Percentiles rank a stretch among this genome's conserved stretches.
Evolutionary conservation across 2,113 vertebrate genomes (phyloP).

Genomic region (Megaceryle maxima): DNA sequence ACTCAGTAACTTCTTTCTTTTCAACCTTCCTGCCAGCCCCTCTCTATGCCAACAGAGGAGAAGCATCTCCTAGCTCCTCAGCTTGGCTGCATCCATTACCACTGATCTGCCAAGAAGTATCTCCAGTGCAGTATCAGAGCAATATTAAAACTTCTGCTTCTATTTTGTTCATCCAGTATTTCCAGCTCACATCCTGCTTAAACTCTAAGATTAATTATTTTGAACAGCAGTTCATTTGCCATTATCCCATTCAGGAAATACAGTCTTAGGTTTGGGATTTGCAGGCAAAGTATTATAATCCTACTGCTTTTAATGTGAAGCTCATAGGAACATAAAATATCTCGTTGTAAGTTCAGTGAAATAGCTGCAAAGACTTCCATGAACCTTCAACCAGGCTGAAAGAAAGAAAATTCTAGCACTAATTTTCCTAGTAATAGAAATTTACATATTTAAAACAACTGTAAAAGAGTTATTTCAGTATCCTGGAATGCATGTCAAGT

Average conservation of each 20-base stretch:
- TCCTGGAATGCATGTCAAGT: neutral
- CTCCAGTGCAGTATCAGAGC: slow-evolving; percentile 6
- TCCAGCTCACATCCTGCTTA: neutral
- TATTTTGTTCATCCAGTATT: neutral
- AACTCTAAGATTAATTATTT: neutral
- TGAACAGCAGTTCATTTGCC: neutral
- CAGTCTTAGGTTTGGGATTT: slow-evolving; percentile 4
- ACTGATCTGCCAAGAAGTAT: neutral
- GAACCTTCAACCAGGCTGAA: neutral
- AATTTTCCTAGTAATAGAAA: slow-evolving; percentile 13
- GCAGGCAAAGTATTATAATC: neutral
- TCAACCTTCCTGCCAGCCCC: neutral
- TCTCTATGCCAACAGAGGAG: neutral
- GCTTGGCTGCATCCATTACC: neutral
- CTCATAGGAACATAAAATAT: neutral
- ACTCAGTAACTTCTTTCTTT: neutral
- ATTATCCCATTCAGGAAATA: neutral
- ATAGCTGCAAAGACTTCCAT: neutral
- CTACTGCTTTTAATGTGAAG: neutral
- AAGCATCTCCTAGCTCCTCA: neutral
- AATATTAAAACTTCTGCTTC: neutral
- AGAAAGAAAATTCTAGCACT: neutral
- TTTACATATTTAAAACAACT: neutral
- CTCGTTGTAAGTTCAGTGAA: neutral
- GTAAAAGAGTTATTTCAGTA: neutral